A percentile compares a stretch with the other conserved stretches of the same genome.
Evolutionary conservation across 2,113 vertebrate species (phyloP).

Genomic region (Crocuta crocuta): DNA sequence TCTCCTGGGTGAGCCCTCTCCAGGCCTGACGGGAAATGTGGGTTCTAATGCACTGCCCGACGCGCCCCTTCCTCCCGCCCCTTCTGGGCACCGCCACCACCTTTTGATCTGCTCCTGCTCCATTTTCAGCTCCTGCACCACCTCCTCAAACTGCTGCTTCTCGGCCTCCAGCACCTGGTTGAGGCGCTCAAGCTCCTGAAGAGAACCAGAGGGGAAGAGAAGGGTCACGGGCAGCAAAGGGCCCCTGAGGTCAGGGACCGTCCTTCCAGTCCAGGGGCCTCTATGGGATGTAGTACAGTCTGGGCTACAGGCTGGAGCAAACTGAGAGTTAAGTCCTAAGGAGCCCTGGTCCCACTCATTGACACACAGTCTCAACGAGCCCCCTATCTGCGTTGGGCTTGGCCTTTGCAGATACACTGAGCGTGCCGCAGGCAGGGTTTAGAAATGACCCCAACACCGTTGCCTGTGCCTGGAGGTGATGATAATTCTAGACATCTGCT

Average conservation of each 20-base stretch:
- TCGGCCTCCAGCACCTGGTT: constrained; percentile 97
- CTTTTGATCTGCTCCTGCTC: constrained; percentile 97
- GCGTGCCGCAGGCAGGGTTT: neutral
- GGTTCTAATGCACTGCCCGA: neutral
- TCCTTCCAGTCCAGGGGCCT: neutral
- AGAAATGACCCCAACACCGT: neutral
- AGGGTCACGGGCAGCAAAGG: neutral
- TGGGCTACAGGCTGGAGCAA: neutral
- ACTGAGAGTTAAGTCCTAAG: neutral
- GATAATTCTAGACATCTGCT: neutral
- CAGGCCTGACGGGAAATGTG: fast-evolving
- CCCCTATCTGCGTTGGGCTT: neutral
- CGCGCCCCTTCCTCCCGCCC: fast-evolving
- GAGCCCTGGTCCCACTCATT: neutral
- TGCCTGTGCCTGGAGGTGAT: neutral
- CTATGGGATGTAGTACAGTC: neutral
- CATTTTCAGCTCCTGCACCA: constrained; percentile 93
- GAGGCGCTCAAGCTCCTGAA: constrained; percentile 94
- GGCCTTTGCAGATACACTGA: neutral
- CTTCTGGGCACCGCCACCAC: constrained; percentile 73
- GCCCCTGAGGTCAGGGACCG: neutral
- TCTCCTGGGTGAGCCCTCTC: neutral
- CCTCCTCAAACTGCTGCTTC: constrained; percentile 96
- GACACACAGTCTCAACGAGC: neutral
- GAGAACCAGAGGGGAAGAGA: neutral